Base-by-base conservation (phyloP, 2,888 invertebrate species). In the Diaphora mendica region DNA sequence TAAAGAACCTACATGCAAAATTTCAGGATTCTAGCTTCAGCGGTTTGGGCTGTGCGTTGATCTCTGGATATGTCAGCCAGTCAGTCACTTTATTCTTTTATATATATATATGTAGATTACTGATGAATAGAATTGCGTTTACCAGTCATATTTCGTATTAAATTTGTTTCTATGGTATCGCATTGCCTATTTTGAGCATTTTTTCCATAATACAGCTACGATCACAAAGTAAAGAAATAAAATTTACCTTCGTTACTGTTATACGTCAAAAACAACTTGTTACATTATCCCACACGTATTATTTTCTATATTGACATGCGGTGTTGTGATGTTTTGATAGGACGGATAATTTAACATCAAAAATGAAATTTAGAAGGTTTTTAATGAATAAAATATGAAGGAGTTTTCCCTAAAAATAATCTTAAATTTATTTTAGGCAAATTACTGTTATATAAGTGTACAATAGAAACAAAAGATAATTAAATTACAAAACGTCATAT, bases 311-410 rank as follows among this genome's bases (percentile, higher is more conserved):
- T 73, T 76, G 70, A 30, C 70, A 72, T 66, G 59, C 72, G 73
- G 76, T 80, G 75, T 74, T 73, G 23, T 15, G 44, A 13, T 44
- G 7, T 44, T 15, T 44, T 15, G 44, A 44, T 44, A 15, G 44
- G 15, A 15, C 13, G 59, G 26, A 13, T 59, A 26, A 26, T 26
- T 15, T 59, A 26, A 26, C 72, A 73, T 71, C 39, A 67, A 78
- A 80, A 82, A 13, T 26, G 3, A 59, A 4, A 26, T 59, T 55
- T 55, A 13, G 64, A 71, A 76, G 35, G 59, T 33, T 62, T 67
- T 75, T 73, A 70, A 76, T 80, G 74, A 77, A 78, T 73, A 67
- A 65, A 69, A 78, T 79, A 68, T 66, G 59, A 30, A 30, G 3
- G 39, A 55, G 66, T 65, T 51, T 70, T 72, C 59, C 62, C 39